These are phyloP conservation scores for Orussus abietinus DNA, from an alignment of 1,140 invertebrate species.

Conservation along the genomic window DNA sequence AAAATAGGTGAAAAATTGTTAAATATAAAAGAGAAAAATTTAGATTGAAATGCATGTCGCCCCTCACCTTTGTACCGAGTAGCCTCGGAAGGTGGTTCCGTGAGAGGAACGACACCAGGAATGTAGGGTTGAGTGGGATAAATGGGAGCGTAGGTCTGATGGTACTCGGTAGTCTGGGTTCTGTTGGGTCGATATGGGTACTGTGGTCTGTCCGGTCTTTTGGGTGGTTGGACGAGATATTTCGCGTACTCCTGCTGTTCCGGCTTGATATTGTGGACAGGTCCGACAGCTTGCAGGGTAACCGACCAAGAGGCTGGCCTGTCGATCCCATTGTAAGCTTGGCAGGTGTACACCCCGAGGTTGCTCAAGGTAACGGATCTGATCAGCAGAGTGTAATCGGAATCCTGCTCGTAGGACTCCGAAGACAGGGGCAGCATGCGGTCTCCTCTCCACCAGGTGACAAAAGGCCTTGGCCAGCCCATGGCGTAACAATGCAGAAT, in stretches of 20 bases:
- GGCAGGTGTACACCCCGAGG: conserved; percentile 80
- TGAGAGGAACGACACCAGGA: conserved; percentile 33
- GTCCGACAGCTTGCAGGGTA: conserved; percentile 66
- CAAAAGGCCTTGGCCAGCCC: conserved; percentile 74
- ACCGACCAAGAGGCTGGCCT: conserved; percentile 72
- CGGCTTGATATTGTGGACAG: conserved; percentile 53
- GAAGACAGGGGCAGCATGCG: conserved; percentile 67
- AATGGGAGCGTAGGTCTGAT: conserved; percentile 33
- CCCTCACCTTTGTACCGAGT: conserved; percentile 36
- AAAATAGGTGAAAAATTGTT: conserved; percentile 2
- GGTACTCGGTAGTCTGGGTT: conserved; percentile 33
- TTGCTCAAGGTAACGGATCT: conserved; percentile 65
- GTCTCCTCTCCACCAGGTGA: conserved; percentile 84
- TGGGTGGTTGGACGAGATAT: conserved; percentile 56
- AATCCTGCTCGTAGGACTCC: conserved; percentile 67
- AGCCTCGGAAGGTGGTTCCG: conserved; percentile 17
- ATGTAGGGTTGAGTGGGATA: conserved; percentile 23
- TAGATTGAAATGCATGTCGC: background rate
- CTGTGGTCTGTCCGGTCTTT: conserved; percentile 32
- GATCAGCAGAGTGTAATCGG: conserved; percentile 72
- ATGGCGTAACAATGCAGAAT: conserved; percentile 76
- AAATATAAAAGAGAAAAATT: conserved; percentile 2
- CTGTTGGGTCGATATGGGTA: conserved; percentile 51
- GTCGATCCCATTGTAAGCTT: conserved; percentile 79
- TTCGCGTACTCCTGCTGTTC: conserved; percentile 54